These are phyloP conservation scores for Oligia latruncula DNA, from an alignment of 2,888 invertebrate species.

Conservation along the genomic window DNA sequence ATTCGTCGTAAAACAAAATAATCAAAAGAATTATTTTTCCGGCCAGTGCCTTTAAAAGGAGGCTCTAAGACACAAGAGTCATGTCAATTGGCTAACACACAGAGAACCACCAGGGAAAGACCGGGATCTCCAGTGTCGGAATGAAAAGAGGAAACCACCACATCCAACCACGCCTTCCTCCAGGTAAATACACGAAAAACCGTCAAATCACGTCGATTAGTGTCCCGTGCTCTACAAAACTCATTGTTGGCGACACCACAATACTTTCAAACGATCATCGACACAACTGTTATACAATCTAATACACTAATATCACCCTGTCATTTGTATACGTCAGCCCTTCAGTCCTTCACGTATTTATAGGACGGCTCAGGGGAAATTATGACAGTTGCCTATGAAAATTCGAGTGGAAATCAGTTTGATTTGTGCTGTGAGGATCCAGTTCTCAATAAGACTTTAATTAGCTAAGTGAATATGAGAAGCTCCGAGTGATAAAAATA, in stretches of 20 bases:
- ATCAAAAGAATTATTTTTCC: neutral
- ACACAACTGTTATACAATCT: constrained; percentile 83
- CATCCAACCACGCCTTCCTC: constrained; percentile 65
- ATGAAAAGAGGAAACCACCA: constrained; percentile 43
- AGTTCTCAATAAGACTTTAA: neutral
- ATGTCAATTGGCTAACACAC: neutral
- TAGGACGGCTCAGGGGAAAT: constrained; percentile 74
- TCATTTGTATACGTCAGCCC: constrained; percentile 81
- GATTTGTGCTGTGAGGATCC: constrained; percentile 26
- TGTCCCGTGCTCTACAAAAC: constrained; percentile 85
- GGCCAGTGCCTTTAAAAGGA: neutral
- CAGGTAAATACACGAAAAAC: constrained; percentile 76
- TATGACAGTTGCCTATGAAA: constrained; percentile 81
- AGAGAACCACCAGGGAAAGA: too few relatives aligned
- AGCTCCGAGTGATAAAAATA: neutral
- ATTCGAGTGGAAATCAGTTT: constrained; percentile 75
- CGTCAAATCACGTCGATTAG: constrained; percentile 89
- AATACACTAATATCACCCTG: constrained; percentile 80
- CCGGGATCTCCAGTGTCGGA: neutral
- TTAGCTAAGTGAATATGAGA: constrained; percentile 17
- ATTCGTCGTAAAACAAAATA: neutral
- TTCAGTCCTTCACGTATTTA: constrained; percentile 81
- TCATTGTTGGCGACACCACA: constrained; percentile 84
- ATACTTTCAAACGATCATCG: constrained; percentile 77
- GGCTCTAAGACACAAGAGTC: neutral